phyloP scores from a whole-genome alignment of 2,888 invertebrate species.

The Parnassius apollo region DNA sequence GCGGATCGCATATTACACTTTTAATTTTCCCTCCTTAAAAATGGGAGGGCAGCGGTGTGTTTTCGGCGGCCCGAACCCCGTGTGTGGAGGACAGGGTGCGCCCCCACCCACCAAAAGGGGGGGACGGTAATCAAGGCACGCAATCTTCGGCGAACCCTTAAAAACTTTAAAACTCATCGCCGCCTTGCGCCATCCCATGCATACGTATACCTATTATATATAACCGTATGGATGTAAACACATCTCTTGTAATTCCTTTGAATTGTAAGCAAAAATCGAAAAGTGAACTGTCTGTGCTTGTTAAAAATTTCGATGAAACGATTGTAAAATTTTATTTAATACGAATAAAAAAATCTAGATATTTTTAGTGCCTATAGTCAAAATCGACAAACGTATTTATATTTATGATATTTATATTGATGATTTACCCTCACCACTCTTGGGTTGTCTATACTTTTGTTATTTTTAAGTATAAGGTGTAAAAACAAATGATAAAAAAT shows the following conservation, averaged over 20 bases:
- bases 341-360: too few species aligned
- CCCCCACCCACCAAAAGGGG: conserved; percentile 40
- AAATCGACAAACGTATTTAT: too few species aligned
- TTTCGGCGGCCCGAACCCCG: conserved; percentile 56
- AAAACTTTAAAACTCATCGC: conserved; percentile 83
- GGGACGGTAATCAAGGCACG: conserved; percentile 83
- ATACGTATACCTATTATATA: conserved; percentile 33
- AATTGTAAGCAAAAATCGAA: conserved; percentile 11
- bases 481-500: too few species aligned
- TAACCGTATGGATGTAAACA: conserved; percentile 31
- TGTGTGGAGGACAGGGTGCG: conserved; percentile 50
- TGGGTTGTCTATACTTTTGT: too few species aligned
- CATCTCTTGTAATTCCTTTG: conserved; percentile 23
- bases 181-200: conserved; percentile 52
- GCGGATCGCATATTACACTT: conserved; percentile 56
- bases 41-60: conserved; percentile 75
- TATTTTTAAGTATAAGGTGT: too few species aligned
- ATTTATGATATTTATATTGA: too few species aligned
- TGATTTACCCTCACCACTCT: too few species aligned
- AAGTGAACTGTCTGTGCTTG: neutral
- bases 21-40: conserved; percentile 82
- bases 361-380: too few species aligned
- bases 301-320: conserved; percentile 14
- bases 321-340: neutral
- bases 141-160: conserved; percentile 83